phyloP scores from a whole-genome alignment of 2,888 invertebrate species.

The Himalopsyche japonica region DNA sequence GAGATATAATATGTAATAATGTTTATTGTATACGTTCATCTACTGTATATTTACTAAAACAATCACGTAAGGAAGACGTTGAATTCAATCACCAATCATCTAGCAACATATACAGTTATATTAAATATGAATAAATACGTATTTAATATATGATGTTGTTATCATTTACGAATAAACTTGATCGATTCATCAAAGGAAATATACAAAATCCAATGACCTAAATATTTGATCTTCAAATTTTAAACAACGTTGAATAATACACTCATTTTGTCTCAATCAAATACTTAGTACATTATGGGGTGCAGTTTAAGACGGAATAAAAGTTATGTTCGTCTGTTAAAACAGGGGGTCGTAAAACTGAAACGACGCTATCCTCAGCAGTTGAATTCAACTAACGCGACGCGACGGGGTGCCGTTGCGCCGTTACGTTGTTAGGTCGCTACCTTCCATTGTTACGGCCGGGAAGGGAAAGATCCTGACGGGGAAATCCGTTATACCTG shows the following conservation, averaged over 20 bases:
- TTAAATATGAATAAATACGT: too few relatives aligned
- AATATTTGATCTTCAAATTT: too few relatives aligned
- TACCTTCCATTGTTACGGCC: slow-evolving; percentile 36
- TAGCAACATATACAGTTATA: too few relatives aligned
- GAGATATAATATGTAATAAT: too few relatives aligned
- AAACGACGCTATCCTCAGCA: slow-evolving; percentile 42
- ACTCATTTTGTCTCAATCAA: slow-evolving; percentile 26
- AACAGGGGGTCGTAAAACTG: slow-evolving; percentile 39
- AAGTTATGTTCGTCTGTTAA: slow-evolving; percentile 19
- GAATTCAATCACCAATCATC: too few relatives aligned
- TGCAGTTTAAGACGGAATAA: slow-evolving; percentile 2
- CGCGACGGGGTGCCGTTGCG: slow-evolving; percentile 29
- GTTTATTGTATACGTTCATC: too few relatives aligned
- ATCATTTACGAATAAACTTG: too few relatives aligned
- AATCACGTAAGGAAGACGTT: too few relatives aligned
- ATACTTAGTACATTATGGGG: slow-evolving; percentile 13
- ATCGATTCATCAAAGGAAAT: too few relatives aligned
- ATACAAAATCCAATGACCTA: too few relatives aligned
- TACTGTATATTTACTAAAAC: too few relatives aligned
- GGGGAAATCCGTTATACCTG: slow-evolving; percentile 32
- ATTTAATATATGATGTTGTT: too few relatives aligned
- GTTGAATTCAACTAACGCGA: slow-evolving; percentile 42
- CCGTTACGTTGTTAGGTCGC: slow-evolving; percentile 25
- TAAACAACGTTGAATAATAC: not conserved
- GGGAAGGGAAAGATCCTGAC: not conserved